Conservation (phyloP, 2,113 vertebrate species). For the Eublepharis macularius region DNA sequence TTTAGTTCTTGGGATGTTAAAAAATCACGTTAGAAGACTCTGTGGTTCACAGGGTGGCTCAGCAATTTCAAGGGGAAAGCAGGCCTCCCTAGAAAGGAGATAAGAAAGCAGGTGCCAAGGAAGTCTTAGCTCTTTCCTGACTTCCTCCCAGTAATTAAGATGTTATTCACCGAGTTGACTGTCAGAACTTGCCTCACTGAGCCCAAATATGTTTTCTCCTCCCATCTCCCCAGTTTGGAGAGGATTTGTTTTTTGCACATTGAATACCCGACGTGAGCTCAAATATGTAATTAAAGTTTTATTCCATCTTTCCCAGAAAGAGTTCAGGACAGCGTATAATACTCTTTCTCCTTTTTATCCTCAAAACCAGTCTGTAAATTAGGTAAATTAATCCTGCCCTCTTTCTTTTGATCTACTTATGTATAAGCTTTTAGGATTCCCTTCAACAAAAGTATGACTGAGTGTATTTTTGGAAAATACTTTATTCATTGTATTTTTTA, state of each 20-base stretch:
- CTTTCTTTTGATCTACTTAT: background rate
- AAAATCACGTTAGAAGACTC: background rate
- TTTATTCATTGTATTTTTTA: background rate
- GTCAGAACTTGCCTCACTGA: too few relatives aligned
- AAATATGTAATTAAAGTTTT: too few relatives aligned
- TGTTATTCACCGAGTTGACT: too few relatives aligned
- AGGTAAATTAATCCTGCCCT: background rate
- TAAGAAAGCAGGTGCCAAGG: background rate
- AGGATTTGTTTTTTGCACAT: too few relatives aligned
- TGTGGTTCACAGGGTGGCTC: background rate
- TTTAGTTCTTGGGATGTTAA: background rate
- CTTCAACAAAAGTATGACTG: background rate
- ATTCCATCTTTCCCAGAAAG: too few relatives aligned
- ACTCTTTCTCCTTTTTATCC: too few relatives aligned
- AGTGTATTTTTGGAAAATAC: too few relatives aligned
- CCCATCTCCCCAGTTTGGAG: too few relatives aligned
- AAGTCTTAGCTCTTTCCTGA: background rate
- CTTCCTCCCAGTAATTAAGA: background rate
- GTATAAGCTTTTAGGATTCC: background rate
- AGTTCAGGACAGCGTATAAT: too few relatives aligned
- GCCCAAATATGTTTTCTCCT: too few relatives aligned
- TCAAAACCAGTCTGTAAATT: background rate
- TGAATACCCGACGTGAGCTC: too few relatives aligned
- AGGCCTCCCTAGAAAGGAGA: background rate
- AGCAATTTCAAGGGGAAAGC: background rate